Evolutionary conservation across 1,140 invertebrate genomes (phyloP).

Genomic region (Drosophila repletoides): DNA sequence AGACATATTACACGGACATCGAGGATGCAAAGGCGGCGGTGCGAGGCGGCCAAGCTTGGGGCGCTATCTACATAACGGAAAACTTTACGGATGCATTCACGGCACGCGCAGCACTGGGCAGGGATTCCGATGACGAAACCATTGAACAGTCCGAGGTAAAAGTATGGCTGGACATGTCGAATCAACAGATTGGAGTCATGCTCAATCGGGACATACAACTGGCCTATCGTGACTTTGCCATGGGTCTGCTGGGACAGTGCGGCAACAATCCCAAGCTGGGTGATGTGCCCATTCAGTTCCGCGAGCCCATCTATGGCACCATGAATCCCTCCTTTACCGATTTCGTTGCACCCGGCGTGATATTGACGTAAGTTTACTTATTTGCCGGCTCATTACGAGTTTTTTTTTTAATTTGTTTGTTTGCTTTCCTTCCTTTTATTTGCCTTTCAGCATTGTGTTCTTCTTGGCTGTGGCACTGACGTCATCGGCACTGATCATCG

Average conservation of each 20-base stretch:
- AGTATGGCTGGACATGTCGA: slow-evolving; percentile 95
- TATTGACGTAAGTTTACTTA: slow-evolving; percentile 90
- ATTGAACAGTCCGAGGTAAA: slow-evolving; percentile 91
- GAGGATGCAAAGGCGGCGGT: slow-evolving; percentile 89
- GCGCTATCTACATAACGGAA: slow-evolving; percentile 91
- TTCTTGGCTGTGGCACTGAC: slow-evolving; percentile 96
- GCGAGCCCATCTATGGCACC: slow-evolving; percentile 93
- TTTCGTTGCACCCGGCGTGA: slow-evolving; percentile 97
- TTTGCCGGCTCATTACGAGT: neutral
- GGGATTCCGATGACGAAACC: slow-evolving; percentile 89
- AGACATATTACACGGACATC: slow-evolving; percentile 87
- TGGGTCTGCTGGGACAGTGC: slow-evolving; percentile 87
- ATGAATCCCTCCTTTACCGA: slow-evolving; percentile 95
- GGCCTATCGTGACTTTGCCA: slow-evolving; percentile 91
- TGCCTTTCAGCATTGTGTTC: slow-evolving; percentile 94
- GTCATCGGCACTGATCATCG: slow-evolving; percentile 94
- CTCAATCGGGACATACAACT: slow-evolving; percentile 91
- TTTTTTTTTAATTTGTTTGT: slow-evolving; percentile 10
- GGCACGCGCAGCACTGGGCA: slow-evolving; percentile 87
- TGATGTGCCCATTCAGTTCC: slow-evolving; percentile 91
- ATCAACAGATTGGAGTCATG: slow-evolving; percentile 94
- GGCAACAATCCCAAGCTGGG: slow-evolving; percentile 90
- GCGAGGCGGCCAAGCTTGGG: slow-evolving; percentile 90
- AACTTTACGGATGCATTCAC: slow-evolving; percentile 93
- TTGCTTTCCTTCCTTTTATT: slow-evolving; percentile 8